Conservation (phyloP, 2,113 vertebrate genomes). For the Columbina picui region DNA sequence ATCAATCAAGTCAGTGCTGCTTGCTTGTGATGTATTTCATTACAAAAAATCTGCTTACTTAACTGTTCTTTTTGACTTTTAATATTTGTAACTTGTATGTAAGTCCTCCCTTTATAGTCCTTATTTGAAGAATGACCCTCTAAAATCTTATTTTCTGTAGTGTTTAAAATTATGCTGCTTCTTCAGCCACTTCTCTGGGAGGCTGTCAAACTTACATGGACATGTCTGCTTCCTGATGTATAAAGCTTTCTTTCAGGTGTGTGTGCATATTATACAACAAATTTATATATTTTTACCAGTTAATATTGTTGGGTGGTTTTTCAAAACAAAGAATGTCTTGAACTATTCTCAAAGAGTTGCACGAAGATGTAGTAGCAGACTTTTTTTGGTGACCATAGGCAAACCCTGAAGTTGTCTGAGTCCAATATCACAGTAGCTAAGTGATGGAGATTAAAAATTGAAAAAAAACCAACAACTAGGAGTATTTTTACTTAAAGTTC, state of each 20-base stretch:
- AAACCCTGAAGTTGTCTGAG: background rate
- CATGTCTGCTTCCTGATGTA: background rate
- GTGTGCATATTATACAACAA: background rate
- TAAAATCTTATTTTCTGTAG: background rate
- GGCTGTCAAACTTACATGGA: background rate
- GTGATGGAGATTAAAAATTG: background rate
- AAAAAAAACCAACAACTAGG: background rate
- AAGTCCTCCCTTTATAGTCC: background rate
- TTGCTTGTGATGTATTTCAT: background rate
- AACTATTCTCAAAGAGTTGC: background rate
- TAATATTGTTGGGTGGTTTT: background rate
- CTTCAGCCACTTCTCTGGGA: background rate
- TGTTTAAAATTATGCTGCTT: background rate
- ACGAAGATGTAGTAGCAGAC: background rate
- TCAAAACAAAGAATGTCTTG: background rate
- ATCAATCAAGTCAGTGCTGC: background rate
- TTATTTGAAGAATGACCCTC: background rate
- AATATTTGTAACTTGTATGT: background rate
- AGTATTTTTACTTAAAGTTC: background rate
- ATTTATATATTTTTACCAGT: background rate
- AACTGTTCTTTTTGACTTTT: background rate
- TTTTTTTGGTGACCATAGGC: background rate
- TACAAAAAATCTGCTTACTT: background rate
- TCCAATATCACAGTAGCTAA: background rate
- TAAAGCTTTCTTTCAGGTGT: background rate